Percentiles rank a stretch among this genome's conserved stretches.
Conservation (phyloP, 2,113 vertebrate species). For the Zapus hudsonius region DNA sequence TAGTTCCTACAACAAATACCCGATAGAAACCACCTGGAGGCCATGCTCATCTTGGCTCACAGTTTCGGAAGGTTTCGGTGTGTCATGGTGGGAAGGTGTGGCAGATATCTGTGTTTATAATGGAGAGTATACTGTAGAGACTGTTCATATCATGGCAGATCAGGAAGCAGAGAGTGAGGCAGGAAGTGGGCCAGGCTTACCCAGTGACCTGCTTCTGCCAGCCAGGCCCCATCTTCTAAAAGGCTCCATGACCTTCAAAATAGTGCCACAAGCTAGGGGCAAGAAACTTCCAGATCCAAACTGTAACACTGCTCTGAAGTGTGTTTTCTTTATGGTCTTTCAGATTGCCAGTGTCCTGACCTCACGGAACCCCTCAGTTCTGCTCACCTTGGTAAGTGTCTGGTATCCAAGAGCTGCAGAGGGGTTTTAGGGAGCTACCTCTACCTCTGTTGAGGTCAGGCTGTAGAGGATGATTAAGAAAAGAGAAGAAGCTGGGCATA, state of each 20-base stretch:
- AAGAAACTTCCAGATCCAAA: neutral
- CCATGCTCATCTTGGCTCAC: neutral
- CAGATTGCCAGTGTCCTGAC: conserved; percentile 89
- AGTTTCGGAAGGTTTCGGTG: too few species aligned
- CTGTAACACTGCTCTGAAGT: neutral
- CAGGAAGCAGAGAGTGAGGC: neutral
- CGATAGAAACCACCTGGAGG: neutral
- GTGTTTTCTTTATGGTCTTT: conserved; percentile 69
- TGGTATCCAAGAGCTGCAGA: neutral
- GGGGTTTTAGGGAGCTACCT: neutral
- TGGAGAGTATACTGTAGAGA: neutral
- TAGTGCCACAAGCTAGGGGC: neutral
- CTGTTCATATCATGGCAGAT: neutral
- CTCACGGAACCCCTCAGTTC: conserved; percentile 85
- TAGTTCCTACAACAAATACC: too few species aligned
- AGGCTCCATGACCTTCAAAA: neutral
- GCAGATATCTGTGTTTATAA: neutral
- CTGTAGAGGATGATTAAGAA: neutral
- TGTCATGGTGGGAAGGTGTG: neutral
- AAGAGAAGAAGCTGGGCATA: too few species aligned
- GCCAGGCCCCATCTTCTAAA: neutral
- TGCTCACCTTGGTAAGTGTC: conserved; percentile 92
- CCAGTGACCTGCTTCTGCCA: neutral
- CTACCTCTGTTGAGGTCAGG: neutral
- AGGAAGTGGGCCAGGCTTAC: neutral